A percentile compares a stretch with the other conserved stretches of the same genome.
These are phyloP conservation scores for Neogobius melanostomus DNA, from an alignment of 2,113 vertebrate species.

Conservation along the genomic window DNA sequence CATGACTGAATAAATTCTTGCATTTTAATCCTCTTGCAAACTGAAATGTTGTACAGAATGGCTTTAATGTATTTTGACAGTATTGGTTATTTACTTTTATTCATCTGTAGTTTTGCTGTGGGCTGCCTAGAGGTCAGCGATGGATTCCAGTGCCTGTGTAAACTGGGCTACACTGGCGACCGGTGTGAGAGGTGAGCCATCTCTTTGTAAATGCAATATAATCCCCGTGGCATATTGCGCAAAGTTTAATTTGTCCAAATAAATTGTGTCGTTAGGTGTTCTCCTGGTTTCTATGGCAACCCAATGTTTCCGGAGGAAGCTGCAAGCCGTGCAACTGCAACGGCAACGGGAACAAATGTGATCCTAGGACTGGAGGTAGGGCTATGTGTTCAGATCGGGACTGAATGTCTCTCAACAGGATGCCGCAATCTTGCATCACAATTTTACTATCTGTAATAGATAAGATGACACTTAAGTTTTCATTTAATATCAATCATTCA, in stretches of 20 bases:
- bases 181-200: constrained; percentile 84
- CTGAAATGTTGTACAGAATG: no score
- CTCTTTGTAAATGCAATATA: background rate
- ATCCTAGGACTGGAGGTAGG: constrained; percentile 87
- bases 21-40: no score
- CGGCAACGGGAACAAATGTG: constrained; percentile 83
- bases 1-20: no score
- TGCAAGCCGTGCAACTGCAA: constrained; percentile 88
- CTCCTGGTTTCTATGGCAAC: constrained; percentile 89
- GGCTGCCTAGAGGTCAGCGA: constrained; percentile 80
- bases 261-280: constrained; percentile 80
- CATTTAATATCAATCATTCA: constrained; percentile 42
- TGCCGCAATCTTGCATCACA: no score
- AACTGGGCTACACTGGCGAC: constrained; percentile 82
- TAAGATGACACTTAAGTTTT: no score
- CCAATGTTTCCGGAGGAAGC: constrained; percentile 80
- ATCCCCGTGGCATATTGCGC: background rate
- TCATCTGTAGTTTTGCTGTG: constrained; percentile 82
- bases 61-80: no score
- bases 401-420: no score
- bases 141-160: constrained; percentile 84
- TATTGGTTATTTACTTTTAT: background rate
- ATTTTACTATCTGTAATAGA: no score
- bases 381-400: background rate
- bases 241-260: background rate